phyloP scores from a whole-genome alignment of 2,888 invertebrate species.

The Adineta ricciae region DNA sequence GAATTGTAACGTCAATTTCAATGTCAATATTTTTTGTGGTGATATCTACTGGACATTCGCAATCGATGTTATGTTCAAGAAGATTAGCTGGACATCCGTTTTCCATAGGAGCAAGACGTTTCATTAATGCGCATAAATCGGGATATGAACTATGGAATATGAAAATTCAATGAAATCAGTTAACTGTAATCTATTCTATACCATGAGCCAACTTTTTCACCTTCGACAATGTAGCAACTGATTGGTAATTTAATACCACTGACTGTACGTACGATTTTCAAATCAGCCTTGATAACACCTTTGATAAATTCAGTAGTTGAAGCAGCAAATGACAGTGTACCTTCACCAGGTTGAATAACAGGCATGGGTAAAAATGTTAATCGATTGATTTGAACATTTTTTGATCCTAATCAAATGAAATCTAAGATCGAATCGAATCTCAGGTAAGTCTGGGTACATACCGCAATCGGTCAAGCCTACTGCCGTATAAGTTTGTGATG shows the following conservation, averaged over 20 bases:
- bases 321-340: not conserved
- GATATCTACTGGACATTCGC: slow-evolving; percentile 27
- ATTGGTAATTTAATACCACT: slow-evolving; percentile 27
- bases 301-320: not conserved
- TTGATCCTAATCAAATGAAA: not conserved
- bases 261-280: slow-evolving; percentile 20
- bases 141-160: slow-evolving; percentile 1
- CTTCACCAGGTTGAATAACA: not conserved
- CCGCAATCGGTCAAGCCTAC: not conserved
- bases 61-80: slow-evolving; percentile 22
- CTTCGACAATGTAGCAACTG: slow-evolving; percentile 26
- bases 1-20: not conserved
- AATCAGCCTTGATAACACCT: not conserved
- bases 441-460: not conserved
- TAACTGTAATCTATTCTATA: not conserved
- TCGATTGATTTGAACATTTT: not conserved
- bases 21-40: not conserved
- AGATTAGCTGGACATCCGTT: slow-evolving; percentile 23
- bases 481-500: not conserved
- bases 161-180: not conserved
- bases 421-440: not conserved
- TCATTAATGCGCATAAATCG: slow-evolving; percentile 25
- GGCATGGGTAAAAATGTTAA: not conserved
- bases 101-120: not conserved
- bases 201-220: slow-evolving; percentile 29